phyloP scores from a whole-genome alignment of 2,797 vertebrate species.

The Acrossocheilus wenchowensis region DNA sequence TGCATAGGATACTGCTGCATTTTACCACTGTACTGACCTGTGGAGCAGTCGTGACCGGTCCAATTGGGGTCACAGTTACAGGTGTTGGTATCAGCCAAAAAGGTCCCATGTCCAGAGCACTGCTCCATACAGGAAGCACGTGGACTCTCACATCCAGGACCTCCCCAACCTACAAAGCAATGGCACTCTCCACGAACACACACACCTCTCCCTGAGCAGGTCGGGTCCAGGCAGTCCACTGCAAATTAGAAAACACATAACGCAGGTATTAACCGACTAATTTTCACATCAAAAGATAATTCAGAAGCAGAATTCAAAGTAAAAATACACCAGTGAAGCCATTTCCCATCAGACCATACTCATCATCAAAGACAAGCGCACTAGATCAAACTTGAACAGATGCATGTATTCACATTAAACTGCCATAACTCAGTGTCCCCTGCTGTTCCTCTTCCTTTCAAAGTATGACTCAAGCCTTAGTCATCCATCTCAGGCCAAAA shows the following conservation, averaged over 20 bases:
- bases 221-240: constrained; percentile 99
- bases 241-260: constrained; percentile 55
- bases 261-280: neutral
- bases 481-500: constrained; percentile 13
- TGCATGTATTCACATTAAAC: constrained; percentile 18
- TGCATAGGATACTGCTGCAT: neutral
- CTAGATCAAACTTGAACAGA: constrained; percentile 4
- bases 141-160: constrained; percentile 90
- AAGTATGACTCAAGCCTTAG: constrained; percentile 3
- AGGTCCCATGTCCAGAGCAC: constrained; percentile 95
- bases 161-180: constrained; percentile 96
- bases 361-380: neutral
- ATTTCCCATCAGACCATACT: neutral
- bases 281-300: constrained; percentile 18
- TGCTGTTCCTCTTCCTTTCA: constrained; percentile 55
- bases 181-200: constrained; percentile 97
- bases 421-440: constrained; percentile 49
- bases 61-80: constrained; percentile 97
- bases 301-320: constrained; percentile 3
- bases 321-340: neutral
- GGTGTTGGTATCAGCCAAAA: constrained; percentile 86
- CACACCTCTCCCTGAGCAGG: constrained; percentile 92
- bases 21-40: constrained; percentile 79
- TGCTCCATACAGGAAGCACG: constrained; percentile 96
- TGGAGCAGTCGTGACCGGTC: constrained; percentile 94